These are phyloP conservation scores for Lepidocyrtinus sp. DNA, from an alignment of 2,888 invertebrate species.

Conservation along the genomic window DNA sequence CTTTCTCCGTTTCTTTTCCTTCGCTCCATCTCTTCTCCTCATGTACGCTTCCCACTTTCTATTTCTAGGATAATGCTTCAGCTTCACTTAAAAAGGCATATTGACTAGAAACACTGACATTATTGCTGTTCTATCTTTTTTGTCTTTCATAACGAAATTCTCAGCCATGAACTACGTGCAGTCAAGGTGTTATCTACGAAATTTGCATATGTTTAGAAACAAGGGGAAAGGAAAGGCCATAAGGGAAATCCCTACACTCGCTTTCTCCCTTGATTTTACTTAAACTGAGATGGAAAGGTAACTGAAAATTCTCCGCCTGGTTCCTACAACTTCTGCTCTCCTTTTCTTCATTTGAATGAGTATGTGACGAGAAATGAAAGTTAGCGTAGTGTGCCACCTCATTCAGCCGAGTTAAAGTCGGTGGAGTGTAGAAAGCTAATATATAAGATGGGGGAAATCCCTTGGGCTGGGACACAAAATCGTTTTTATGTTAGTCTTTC, in stretches of 20 bases:
- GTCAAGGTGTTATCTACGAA: constrained; percentile 43
- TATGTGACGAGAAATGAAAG: constrained; percentile 22
- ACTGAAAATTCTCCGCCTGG: constrained; percentile 11
- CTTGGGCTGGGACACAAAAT: constrained; percentile 48
- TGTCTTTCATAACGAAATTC: constrained; percentile 22
- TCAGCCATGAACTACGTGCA: constrained; percentile 8
- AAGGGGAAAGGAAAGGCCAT: constrained; percentile 35
- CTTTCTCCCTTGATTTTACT: constrained; percentile 6
- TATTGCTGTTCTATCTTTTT: constrained; percentile 23
- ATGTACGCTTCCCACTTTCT: constrained; percentile 8
- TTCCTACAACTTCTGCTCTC: not conserved
- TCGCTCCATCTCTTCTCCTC: not conserved
- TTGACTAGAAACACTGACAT: constrained; percentile 20
- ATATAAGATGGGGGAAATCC: constrained; percentile 38
- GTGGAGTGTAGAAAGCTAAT: constrained; percentile 8
- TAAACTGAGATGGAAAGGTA: constrained; percentile 11
- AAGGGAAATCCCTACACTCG: constrained; percentile 41
- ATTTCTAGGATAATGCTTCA: constrained; percentile 17
- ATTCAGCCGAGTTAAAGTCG: constrained; percentile 20
- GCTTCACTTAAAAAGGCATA: constrained; percentile 8
- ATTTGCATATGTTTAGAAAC: constrained; percentile 52
- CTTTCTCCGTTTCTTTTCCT: not conserved
- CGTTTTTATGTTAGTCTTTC: constrained; percentile 32
- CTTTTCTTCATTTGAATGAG: constrained; percentile 21
- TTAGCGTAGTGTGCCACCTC: constrained; percentile 19